Conservation (phyloP, 2,113 vertebrate species). For the Oncorhynchus tshawytscha region DNA sequence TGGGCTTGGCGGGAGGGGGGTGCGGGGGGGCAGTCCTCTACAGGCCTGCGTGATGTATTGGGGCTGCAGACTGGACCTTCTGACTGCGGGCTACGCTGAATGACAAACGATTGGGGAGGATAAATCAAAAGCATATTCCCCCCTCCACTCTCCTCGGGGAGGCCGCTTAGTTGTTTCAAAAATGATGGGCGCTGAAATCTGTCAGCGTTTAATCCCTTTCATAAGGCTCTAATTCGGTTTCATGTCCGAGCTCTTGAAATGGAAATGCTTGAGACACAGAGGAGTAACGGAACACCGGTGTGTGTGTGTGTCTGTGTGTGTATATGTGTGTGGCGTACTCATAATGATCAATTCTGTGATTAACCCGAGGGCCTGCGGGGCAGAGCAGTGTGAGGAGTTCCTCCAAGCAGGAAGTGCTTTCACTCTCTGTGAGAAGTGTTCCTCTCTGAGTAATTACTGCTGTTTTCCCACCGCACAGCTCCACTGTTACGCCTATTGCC, state of each 20-base stretch:
- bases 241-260: background rate
- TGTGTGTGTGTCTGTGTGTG: background rate
- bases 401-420: too few species aligned
- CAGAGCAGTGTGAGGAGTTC: too few species aligned
- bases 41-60: background rate
- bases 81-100: background rate
- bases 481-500: too few species aligned
- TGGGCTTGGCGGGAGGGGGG: background rate
- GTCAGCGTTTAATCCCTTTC: background rate
- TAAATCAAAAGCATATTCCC: background rate
- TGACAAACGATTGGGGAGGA: background rate
- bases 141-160: background rate
- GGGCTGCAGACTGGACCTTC: background rate
- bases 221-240: slow-evolving; percentile 8
- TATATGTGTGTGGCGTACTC: background rate
- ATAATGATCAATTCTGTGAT: background rate
- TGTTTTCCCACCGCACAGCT: too few species aligned
- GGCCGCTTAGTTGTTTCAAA: background rate
- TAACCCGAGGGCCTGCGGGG: background rate
- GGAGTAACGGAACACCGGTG: background rate
- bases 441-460: too few species aligned
- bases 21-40: background rate
- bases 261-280: background rate
- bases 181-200: background rate
- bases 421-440: too few species aligned